Evolutionary conservation across 2,888 invertebrate genomes (phyloP).

Genomic region (Ophion slaviceki): DNA sequence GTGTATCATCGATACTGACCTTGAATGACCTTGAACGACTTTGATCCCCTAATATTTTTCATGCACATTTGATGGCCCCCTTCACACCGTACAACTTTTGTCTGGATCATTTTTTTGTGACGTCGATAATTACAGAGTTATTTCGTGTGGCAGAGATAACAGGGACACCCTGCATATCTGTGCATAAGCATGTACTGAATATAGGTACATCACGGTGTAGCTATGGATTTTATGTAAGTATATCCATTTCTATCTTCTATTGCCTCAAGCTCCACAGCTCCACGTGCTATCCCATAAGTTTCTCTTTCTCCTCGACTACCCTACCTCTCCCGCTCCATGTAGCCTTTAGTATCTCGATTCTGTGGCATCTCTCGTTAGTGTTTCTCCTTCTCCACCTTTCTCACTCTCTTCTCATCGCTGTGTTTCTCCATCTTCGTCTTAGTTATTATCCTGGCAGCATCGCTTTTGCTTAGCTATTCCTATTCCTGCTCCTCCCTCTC

Average conservation of each 20-base stretch:
- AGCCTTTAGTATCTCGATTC: conserved; percentile 28
- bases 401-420: not conserved
- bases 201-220: not conserved
- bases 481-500: not conserved
- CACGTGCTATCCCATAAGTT: not conserved
- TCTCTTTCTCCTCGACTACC: not conserved
- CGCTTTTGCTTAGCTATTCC: not conserved
- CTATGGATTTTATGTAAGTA: not conserved
- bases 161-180: not conserved
- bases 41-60: too few species aligned
- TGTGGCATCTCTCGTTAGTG: conserved; percentile 37
- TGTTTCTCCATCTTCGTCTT: too few species aligned
- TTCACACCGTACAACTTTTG: too few species aligned
- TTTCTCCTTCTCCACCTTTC: conserved; percentile 12
- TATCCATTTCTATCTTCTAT: conserved; percentile 20
- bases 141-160: too few species aligned
- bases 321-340: not conserved
- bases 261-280: not conserved
- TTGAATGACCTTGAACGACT: too few species aligned
- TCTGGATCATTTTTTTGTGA: too few species aligned
- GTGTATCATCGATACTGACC: too few species aligned
- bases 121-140: too few species aligned
- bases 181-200: not conserved
- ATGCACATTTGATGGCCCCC: too few species aligned
- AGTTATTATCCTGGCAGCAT: not conserved